Conservation (phyloP, 2,113 vertebrate species). For the Odontesthes bonariensis region DNA sequence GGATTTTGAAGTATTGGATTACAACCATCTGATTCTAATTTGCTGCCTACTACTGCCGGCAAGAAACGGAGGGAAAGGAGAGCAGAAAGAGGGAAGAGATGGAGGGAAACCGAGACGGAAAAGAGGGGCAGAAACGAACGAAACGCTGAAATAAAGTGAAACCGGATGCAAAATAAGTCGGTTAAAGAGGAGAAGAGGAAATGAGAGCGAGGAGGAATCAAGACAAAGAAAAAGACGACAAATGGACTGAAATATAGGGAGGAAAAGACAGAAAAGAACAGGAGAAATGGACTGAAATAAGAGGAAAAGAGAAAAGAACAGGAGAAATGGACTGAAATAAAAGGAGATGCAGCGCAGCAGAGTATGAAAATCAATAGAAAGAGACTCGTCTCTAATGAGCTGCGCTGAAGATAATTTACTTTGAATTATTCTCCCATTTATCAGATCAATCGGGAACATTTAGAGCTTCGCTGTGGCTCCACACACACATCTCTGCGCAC, state of each 20-base stretch:
- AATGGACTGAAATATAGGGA: background rate
- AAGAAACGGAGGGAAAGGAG: background rate
- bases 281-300: background rate
- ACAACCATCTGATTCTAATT: conserved; percentile 98
- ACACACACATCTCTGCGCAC: background rate
- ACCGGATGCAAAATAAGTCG: background rate
- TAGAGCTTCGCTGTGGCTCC: background rate
- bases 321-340: no score
- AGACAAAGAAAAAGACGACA: background rate
- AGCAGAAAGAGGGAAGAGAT: conserved; percentile 22
- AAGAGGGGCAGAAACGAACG: conserved; percentile 1
- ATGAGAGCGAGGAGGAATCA: background rate
- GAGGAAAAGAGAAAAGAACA: background rate
- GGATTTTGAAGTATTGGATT: conserved; percentile 94
- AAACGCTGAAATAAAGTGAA: conserved; percentile 17
- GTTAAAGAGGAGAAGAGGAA: background rate
- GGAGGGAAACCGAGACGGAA: conserved; percentile 48
- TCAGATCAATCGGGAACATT: conserved; percentile 65
- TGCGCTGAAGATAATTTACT: conserved; percentile 65
- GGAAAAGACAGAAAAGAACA: background rate
- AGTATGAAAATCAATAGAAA: conserved; percentile 78
- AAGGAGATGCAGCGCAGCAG: conserved; percentile 4
- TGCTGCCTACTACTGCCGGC: conserved; percentile 87
- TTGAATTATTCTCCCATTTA: conserved; percentile 70
- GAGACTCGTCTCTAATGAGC: conserved; percentile 77